These are phyloP conservation scores for Homarus gammarus DNA, from an alignment of 2,888 invertebrate species.

Conservation along the genomic window DNA sequence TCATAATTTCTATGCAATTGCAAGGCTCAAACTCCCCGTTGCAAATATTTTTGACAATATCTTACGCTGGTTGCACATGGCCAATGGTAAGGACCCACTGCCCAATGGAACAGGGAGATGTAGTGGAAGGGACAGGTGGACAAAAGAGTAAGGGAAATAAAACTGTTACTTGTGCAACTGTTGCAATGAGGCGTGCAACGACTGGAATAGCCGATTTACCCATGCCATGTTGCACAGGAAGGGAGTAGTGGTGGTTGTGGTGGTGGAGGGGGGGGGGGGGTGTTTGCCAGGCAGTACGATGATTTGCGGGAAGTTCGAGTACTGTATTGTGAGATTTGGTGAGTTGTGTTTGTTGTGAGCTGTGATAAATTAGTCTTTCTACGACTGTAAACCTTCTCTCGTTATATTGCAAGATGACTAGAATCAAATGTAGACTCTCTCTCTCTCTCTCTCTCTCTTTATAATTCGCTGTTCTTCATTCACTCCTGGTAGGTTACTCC, in stretches of 20 bases:
- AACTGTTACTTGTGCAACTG: neutral
- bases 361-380: too few species aligned
- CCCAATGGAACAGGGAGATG: neutral
- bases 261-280: neutral
- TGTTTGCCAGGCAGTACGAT: neutral
- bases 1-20: too few species aligned
- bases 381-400: too few species aligned
- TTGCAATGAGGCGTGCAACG: neutral
- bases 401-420: too few species aligned
- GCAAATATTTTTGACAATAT: neutral
- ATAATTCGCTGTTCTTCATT: too few species aligned
- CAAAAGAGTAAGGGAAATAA: conserved; percentile 3
- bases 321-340: too few species aligned
- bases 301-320: too few species aligned
- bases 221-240: neutral
- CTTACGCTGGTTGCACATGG: neutral
- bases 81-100: neutral
- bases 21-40: too few species aligned
- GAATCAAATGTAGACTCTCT: too few species aligned
- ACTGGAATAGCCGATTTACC: neutral
- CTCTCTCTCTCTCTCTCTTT: too few species aligned
- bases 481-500: too few species aligned
- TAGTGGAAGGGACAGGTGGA: conserved; percentile 1
- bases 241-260: neutral
- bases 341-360: neutral